Percentiles rank a stretch among this genome's conserved stretches.
phyloP scores from a whole-genome alignment of 2,888 invertebrate genomes.

The Octonoba sinensis region DNA sequence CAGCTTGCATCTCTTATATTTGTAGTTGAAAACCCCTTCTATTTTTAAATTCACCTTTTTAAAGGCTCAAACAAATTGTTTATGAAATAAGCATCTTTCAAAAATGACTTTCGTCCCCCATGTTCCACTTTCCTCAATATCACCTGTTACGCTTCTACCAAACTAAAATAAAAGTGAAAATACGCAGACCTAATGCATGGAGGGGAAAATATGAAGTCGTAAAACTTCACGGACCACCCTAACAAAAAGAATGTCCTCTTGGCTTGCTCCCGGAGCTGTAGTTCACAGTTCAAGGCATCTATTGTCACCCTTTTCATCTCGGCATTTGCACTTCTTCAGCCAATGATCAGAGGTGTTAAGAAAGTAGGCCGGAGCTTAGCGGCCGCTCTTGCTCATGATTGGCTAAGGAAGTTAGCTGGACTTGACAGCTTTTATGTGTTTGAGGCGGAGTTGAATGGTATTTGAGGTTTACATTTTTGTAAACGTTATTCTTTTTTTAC shows the following conservation, averaged over 20 bases:
- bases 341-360: conserved; percentile 53
- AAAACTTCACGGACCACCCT: no score
- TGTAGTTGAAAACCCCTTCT: no score
- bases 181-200: no score
- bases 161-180: no score
- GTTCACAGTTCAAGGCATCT: conserved; percentile 27
- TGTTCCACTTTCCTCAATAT: no score
- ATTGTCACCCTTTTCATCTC: conserved; percentile 34
- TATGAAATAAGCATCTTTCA: no score
- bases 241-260: conserved; percentile 3
- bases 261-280: conserved; percentile 10
- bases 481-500: neutral
- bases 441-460: conserved; percentile 1
- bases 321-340: conserved; percentile 30
- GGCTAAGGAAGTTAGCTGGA: neutral
- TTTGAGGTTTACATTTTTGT: neutral
- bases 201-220: no score
- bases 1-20: no score
- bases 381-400: neutral
- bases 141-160: no score
- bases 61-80: no score
- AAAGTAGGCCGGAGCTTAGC: conserved; percentile 27
- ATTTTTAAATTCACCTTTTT: no score
- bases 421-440: neutral
- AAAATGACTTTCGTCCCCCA: no score